phyloP scores from a whole-genome alignment of 2,113 vertebrate species.

The Spilogale gracilis region DNA sequence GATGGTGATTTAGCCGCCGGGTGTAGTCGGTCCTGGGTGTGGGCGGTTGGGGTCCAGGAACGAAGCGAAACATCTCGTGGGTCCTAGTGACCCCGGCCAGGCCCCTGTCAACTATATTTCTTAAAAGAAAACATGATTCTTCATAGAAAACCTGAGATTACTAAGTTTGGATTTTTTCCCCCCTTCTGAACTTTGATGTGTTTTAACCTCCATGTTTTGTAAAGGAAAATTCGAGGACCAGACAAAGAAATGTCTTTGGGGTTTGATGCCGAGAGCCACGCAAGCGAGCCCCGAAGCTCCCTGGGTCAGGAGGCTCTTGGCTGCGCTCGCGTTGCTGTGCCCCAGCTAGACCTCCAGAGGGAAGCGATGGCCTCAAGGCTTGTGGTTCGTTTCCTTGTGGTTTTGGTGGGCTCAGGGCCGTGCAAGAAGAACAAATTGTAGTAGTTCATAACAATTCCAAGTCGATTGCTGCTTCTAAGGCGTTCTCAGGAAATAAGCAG shows the following conservation, averaged over 20 bases:
- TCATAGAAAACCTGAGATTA: background rate
- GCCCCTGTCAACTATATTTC: constrained; percentile 34
- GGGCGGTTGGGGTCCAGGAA: constrained; percentile 64
- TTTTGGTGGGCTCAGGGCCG: constrained; percentile 73
- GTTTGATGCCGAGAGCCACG: too few relatives aligned
- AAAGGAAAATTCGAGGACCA: background rate
- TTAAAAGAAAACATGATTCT: constrained; percentile 19
- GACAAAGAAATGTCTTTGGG: background rate
- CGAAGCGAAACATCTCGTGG: constrained; percentile 25
- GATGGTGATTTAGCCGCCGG: constrained; percentile 61
- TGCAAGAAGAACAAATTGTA: background rate
- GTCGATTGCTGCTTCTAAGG: constrained; percentile 73
- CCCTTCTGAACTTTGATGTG: background rate
- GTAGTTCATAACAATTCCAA: constrained; percentile 68
- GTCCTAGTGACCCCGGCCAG: background rate
- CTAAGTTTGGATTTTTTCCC: too few relatives aligned
- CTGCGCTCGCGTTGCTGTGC: background rate
- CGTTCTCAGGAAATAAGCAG: constrained; percentile 82
- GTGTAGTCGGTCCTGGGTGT: constrained; percentile 66
- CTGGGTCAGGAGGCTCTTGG: too few relatives aligned
- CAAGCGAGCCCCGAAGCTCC: fast-evolving
- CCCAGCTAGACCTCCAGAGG: background rate
- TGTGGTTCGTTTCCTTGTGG: background rate
- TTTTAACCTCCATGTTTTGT: background rate
- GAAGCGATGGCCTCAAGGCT: background rate